Evolutionary conservation across 1,140 invertebrate species (phyloP).

Genomic region (Drosophila nigrodunni): DNA sequence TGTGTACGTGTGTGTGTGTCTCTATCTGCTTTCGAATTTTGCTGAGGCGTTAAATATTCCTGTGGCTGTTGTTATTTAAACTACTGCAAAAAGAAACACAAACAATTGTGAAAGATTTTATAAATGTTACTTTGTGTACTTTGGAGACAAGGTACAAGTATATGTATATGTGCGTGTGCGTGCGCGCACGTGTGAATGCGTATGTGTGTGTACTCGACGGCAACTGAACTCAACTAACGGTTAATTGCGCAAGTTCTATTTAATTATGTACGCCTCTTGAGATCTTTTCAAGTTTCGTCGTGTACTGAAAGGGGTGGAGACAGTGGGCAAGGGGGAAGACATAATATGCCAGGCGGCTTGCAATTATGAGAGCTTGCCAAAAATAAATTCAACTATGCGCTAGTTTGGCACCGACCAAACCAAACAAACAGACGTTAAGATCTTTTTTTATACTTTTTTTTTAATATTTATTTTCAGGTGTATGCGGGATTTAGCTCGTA

Average conservation of each 20-base stretch:
- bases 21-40: background rate
- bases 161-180: background rate
- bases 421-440: constrained; percentile 5
- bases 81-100: constrained; percentile 36
- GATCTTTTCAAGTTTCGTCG: background rate
- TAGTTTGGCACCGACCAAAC: constrained; percentile 36
- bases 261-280: constrained; percentile 6
- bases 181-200: background rate
- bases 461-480: constrained; percentile 6
- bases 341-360: constrained; percentile 62
- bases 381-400: constrained; percentile 75
- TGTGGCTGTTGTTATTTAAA: constrained; percentile 6
- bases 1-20: background rate
- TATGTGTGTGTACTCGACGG: background rate
- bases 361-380: constrained; percentile 78
- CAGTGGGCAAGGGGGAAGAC: background rate
- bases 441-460: constrained; percentile 2
- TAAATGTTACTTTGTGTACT: constrained; percentile 29
- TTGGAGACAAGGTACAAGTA: background rate
- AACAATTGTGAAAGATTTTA: constrained; percentile 30
- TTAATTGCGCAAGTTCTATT: constrained; percentile 73
- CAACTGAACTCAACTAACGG: constrained; percentile 40
- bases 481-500: constrained; percentile 24
- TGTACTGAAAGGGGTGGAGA: background rate
- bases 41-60: constrained; percentile 2